A percentile compares a stretch with the other conserved stretches of the same genome.
Conservation (phyloP, 2,888 invertebrate genomes). For the Acleris laterana region DNA sequence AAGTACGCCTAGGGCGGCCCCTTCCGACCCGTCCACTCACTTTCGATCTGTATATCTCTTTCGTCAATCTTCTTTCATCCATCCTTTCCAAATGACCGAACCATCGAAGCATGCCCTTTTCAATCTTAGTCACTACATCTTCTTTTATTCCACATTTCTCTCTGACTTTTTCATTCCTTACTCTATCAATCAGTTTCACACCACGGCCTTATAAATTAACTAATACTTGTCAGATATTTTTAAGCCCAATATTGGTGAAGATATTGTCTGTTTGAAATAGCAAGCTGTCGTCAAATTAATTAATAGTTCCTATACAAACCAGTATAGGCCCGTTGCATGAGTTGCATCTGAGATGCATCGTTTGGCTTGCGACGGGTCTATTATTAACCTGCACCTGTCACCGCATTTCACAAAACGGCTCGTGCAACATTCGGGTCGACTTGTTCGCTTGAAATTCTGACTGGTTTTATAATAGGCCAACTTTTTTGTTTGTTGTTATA, state of each 20-base stretch:
- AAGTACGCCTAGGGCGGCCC: too few relatives aligned
- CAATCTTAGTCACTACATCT: too few relatives aligned
- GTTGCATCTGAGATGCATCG: background rate
- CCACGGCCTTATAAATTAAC: too few relatives aligned
- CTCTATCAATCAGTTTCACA: too few relatives aligned
- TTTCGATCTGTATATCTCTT: too few relatives aligned
- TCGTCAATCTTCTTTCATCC: too few relatives aligned
- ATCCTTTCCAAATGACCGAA: too few relatives aligned
- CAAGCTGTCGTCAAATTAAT: background rate
- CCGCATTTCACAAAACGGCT: slow-evolving; percentile 2
- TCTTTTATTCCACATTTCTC: too few relatives aligned
- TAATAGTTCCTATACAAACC: background rate
- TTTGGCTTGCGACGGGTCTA: slow-evolving; percentile 8
- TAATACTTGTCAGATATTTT: background rate
- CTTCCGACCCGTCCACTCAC: too few relatives aligned
- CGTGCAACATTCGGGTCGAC: slow-evolving; percentile 3
- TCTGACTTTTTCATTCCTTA: too few relatives aligned
- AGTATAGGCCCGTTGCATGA: background rate
- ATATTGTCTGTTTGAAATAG: background rate
- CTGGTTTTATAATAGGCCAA: slow-evolving; percentile 8
- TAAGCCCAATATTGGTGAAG: background rate
- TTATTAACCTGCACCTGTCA: slow-evolving; percentile 2
- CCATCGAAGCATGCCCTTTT: too few relatives aligned
- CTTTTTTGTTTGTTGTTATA: background rate
- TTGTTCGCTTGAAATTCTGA: background rate